Conservation (phyloP, 53 echinoderm and acorn worm genomes). For the Mesocentrotus franciscanus region DNA sequence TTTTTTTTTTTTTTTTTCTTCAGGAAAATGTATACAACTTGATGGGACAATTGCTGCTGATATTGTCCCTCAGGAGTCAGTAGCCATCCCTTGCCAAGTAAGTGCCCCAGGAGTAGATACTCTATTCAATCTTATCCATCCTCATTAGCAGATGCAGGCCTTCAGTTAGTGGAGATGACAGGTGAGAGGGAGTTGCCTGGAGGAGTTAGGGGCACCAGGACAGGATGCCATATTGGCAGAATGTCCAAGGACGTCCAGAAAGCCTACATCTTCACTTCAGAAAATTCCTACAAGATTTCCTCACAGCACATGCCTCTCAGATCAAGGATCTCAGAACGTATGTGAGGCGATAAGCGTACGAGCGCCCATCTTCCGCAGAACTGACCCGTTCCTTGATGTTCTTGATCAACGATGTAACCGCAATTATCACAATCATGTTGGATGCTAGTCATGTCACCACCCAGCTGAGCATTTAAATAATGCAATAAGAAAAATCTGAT, state of each 20-base stretch:
- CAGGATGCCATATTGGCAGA: conserved; percentile 22
- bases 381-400: conserved; percentile 2
- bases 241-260: not conserved
- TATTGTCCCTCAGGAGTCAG: not conserved
- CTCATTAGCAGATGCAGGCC: not conserved
- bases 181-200: not conserved
- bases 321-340: not conserved
- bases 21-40: not conserved
- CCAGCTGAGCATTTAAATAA: not conserved
- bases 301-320: not conserved
- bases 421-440: conserved; percentile 18
- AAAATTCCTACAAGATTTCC: not conserved
- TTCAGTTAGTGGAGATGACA: not conserved
- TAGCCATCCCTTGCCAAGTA: not conserved
- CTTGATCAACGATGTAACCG: conserved; percentile 23
- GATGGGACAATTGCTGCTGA: not conserved
- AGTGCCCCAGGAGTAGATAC: not conserved
- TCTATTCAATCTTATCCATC: not conserved
- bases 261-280: conserved; percentile 10
- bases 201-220: conserved; percentile 16
- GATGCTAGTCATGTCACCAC: not conserved
- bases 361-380: not conserved
- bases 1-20: not conserved
- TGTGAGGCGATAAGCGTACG: conserved; percentile 10
- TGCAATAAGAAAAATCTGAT: not conserved